phyloP scores from a whole-genome alignment of 2,113 vertebrate species.

The Seriola rivoliana region DNA sequence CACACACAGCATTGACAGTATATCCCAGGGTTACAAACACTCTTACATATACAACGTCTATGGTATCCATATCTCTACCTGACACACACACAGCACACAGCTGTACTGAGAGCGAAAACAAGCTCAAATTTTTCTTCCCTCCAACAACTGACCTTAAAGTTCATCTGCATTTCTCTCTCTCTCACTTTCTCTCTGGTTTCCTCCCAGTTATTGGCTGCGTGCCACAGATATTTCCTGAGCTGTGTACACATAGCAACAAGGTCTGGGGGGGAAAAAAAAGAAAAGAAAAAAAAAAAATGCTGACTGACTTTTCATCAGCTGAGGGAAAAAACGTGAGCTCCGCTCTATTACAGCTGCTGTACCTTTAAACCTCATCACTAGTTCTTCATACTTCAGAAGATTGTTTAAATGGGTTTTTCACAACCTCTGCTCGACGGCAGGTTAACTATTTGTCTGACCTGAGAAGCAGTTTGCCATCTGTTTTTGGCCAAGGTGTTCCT shows the following conservation, averaged over 20 bases:
- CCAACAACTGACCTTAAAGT: slow-evolving; percentile 56
- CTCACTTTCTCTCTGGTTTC: slow-evolving; percentile 52
- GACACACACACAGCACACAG: slow-evolving; percentile 45
- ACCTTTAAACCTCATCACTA: slow-evolving; percentile 3
- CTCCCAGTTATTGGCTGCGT: slow-evolving; percentile 53
- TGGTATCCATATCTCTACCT: slow-evolving; percentile 21
- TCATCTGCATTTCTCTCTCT: slow-evolving; percentile 52
- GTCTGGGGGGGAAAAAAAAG: not conserved
- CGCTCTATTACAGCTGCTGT: not conserved
- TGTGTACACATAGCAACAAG: slow-evolving; percentile 54
- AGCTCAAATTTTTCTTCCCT: not conserved
- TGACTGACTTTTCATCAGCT: slow-evolving; percentile 60
- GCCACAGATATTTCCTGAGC: slow-evolving; percentile 66
- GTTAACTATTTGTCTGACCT: slow-evolving; percentile 40
- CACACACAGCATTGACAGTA: slow-evolving; percentile 25
- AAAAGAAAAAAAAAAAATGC: slow-evolving; percentile 7
- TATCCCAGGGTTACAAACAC: slow-evolving; percentile 49
- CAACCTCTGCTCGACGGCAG: slow-evolving; percentile 15
- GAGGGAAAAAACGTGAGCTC: slow-evolving; percentile 1
- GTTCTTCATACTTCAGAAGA: slow-evolving; percentile 12
- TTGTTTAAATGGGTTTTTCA: slow-evolving; percentile 24
- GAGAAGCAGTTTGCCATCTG: slow-evolving; percentile 13
- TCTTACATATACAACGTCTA: slow-evolving; percentile 31
- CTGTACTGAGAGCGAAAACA: slow-evolving; percentile 6
- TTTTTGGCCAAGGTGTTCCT: not conserved